These are phyloP conservation scores for Erethizon dorsatum DNA, from an alignment of 2,797 vertebrate species.

Conservation along the genomic window DNA sequence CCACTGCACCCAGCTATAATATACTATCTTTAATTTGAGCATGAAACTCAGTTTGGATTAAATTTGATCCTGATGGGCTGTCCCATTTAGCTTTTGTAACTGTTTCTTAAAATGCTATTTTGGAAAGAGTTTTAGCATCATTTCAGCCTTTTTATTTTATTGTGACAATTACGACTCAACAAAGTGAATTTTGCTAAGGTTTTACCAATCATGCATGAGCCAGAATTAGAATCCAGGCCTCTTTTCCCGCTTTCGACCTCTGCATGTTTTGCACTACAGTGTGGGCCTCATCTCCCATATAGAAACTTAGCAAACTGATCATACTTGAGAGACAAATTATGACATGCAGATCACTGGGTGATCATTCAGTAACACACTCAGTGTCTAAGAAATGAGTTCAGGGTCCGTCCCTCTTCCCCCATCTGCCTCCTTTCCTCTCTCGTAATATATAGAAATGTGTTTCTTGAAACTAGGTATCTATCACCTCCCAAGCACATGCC, in stretches of 20 bases:
- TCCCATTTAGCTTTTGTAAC: neutral
- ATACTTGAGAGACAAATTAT: neutral
- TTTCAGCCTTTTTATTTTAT: neutral
- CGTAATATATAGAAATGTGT: neutral
- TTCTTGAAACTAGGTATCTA: neutral
- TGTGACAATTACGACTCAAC: neutral
- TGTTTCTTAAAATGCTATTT: neutral
- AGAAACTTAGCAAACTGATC: neutral
- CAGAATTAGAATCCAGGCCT: neutral
- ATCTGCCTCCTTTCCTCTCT: neutral
- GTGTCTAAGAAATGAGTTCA: neutral
- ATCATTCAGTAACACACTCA: neutral
- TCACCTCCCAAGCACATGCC: neutral
- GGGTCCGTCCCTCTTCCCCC: neutral
- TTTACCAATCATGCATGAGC: neutral
- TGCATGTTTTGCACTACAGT: neutral
- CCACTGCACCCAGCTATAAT: neutral
- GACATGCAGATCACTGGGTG: neutral
- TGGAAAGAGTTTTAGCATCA: neutral
- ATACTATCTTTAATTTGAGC: conserved; percentile 4
- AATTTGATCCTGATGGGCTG: neutral
- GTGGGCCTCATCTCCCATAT: neutral
- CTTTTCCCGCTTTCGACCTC: neutral
- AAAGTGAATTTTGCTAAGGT: neutral
- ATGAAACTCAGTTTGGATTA: neutral